Percentiles rank a stretch among this genome's conserved stretches.
phyloP scores from a whole-genome alignment of 2,888 invertebrate species.

The Dichetophora obliterata region DNA sequence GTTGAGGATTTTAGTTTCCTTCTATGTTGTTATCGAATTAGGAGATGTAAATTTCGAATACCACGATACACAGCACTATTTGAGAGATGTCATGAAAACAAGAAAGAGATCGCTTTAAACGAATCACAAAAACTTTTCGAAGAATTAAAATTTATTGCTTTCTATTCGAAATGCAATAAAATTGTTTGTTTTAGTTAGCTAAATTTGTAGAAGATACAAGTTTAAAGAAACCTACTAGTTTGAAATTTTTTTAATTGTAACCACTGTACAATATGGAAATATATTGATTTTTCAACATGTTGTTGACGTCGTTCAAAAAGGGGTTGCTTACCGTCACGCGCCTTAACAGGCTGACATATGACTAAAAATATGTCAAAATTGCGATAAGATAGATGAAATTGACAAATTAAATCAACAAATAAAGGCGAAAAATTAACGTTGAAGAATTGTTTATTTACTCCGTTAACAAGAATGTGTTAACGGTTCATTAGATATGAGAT shows the following conservation, averaged over 20 bases:
- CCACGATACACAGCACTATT: no score
- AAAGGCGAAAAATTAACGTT: background rate
- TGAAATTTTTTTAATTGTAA: background rate
- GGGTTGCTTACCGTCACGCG: background rate
- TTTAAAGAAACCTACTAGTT: no score
- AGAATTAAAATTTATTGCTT: no score
- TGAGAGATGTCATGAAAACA: no score
- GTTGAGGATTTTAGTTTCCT: no score
- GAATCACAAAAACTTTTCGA: no score
- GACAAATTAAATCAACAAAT: background rate
- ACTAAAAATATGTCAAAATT: background rate
- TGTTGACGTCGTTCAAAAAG: constrained; percentile 32
- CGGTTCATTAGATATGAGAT: background rate
- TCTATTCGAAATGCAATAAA: no score
- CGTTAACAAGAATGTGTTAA: constrained; percentile 3
- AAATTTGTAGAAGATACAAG: no score
- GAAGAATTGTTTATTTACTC: constrained; percentile 10
- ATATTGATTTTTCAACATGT: constrained; percentile 44
- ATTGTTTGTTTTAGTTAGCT: no score
- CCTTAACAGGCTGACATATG: background rate
- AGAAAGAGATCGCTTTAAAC: no score
- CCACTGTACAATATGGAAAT: background rate
- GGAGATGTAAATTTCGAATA: no score
- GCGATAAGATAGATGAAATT: background rate
- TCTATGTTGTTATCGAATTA: no score